Evolutionary conservation across 2,113 vertebrate genomes (phyloP), one percentile per base, ranked within the genome.

Genomic region (Dissostichus mawsoni): DNA sequence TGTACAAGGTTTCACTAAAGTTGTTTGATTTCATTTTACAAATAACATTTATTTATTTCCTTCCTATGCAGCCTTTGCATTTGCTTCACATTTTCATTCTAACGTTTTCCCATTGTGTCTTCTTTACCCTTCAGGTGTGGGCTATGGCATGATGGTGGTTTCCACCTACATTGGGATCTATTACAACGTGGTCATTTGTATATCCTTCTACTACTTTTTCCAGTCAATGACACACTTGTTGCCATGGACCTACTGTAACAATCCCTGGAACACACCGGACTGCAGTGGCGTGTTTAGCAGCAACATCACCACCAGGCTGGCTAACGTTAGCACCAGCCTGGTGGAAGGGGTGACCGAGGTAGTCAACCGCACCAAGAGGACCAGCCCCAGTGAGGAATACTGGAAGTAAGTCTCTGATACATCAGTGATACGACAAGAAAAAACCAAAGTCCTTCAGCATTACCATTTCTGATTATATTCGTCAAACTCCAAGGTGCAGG

Each of bases 201-300:
- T 99, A 45, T 96, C 98, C 89, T 98, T 99, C 95, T 99, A 99
- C 95, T 99, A 99, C 96, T 99, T 99, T 93, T 99, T 99, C 94
- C 95, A 94, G 61, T 99, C 98, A 87, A 99, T 99, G 98, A 98
- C 96, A 0, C 96, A 79, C 2, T 89, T 98, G 87, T 94, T 99
- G 90, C 98, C 98, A n/a, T 99, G 98, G 98, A 97, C 98, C 0
- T 99, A 98, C 95, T 99, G 98, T 94, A 96, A 94, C 91, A 99
- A 99, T 93, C 73, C 93, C 67, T 99, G 98, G 98, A 99, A 99
- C 94, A 97, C 97, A 0, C 92, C 92, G 0, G 96, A 97, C 93
- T 99, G 98, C 4, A 88, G 84, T 0, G 96, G 97, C 0, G 97
- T 99, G 77, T 89, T 98, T 76, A 84, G 94, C 0, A 61, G 91